Conservation (phyloP, 2,113 vertebrate species). For the Microtus pennsylvanicus region DNA sequence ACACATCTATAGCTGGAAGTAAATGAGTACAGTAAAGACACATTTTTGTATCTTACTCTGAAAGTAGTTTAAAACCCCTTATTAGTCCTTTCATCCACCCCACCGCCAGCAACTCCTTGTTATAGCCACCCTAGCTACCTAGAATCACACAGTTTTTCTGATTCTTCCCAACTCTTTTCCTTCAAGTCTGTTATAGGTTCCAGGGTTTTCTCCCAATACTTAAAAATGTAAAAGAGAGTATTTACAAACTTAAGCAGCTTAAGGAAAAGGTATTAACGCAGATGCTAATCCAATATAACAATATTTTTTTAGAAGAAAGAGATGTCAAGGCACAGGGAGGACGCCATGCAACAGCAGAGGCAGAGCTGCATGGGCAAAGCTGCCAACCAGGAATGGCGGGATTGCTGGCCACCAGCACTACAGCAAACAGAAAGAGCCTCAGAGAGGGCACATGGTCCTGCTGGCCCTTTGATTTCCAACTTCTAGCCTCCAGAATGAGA, state of each 20-base stretch:
- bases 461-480: neutral
- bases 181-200: neutral
- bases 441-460: neutral
- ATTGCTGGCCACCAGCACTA: neutral
- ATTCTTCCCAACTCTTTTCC: neutral
- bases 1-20: neutral
- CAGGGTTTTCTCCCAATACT: neutral
- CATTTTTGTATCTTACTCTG: neutral
- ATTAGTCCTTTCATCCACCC: neutral
- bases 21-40: neutral
- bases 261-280: neutral
- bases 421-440: neutral
- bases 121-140: neutral
- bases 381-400: neutral
- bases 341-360: neutral
- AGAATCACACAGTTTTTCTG: neutral
- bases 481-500: slow-evolving; percentile 9
- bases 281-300: neutral
- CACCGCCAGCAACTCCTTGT: neutral
- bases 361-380: neutral
- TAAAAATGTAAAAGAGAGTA: neutral
- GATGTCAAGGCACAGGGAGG: neutral
- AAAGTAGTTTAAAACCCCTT: neutral
- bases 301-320: neutral
- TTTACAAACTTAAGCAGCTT: slow-evolving; percentile 34